Conservation (phyloP, 1,140 invertebrate species). For the Drosophila funebris region DNA sequence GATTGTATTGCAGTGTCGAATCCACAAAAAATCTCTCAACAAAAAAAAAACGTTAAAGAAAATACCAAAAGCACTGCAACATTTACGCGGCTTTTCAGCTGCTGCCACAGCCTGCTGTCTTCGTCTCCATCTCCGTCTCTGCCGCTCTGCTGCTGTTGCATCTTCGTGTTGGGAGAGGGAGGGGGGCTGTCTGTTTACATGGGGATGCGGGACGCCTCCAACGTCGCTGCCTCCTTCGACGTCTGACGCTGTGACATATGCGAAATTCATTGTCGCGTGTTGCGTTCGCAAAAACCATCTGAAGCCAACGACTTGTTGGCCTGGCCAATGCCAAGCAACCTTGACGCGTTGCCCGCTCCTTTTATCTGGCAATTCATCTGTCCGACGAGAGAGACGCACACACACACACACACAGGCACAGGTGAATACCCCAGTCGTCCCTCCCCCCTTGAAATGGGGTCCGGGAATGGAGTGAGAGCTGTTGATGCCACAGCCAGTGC, state of each 20-base stretch:
- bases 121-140: background rate
- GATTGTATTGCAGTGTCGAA: slow-evolving; percentile 60
- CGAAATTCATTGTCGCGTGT: slow-evolving; percentile 81
- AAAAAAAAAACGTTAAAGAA: slow-evolving; percentile 25
- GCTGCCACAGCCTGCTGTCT: slow-evolving; percentile 42
- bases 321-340: slow-evolving; percentile 59
- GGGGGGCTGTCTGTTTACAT: slow-evolving; percentile 60
- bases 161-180: background rate
- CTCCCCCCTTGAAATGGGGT: background rate
- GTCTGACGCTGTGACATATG: slow-evolving; percentile 72
- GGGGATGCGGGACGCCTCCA: slow-evolving; percentile 33
- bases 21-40: slow-evolving; percentile 37
- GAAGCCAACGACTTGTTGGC: slow-evolving; percentile 71
- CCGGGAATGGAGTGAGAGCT: background rate
- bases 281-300: slow-evolving; percentile 34
- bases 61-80: slow-evolving; percentile 34
- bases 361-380: slow-evolving; percentile 52
- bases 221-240: background rate
- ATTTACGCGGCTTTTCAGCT: slow-evolving; percentile 63
- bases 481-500: slow-evolving; percentile 26
- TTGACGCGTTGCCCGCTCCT: slow-evolving; percentile 57
- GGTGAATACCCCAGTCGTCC: slow-evolving; percentile 23
- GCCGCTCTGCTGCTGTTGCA: background rate
- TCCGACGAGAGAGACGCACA: background rate
- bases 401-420: slow-evolving; percentile 8